Base-by-base conservation (phyloP, 2,888 invertebrate species). In the Aphelenchoides bicaudatus region DNA sequence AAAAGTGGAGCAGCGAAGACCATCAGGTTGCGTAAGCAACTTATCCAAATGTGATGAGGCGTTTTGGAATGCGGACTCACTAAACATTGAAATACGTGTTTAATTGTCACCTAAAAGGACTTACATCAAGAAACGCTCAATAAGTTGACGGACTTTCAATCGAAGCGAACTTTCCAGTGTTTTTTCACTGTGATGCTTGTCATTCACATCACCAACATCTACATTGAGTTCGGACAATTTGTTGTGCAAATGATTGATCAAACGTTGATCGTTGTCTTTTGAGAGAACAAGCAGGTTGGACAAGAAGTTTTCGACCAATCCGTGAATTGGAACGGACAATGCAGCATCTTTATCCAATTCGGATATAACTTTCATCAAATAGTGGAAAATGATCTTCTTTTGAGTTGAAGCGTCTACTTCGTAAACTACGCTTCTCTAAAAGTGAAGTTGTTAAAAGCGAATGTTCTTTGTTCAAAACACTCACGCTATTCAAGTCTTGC, bases 381-480 rank as follows among this genome's bases (percentile, higher is more conserved):
- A 56, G 39, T 70, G 65, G 48, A 66, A 65, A 4, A 63, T 50
- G 13, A 67, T 31, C 23, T 68, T 58, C 39, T 68, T 65, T 23
- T 67, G 50, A 34, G 55, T 59, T 1, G 64, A 58, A 4, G 30
- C 38, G 54, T 65, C 60, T 31, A 67, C 51, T 27, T 59, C 56
- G 52, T 65, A 65, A 13, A 19, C 25, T 29, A 67, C 65, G 21
- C 58, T 58, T 10, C 47, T 38, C 62, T 62, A 39, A 27, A 62
- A 65, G n/a, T 8, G 31, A 6, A 25, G 6, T 59, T n/a, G n/a
- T 16, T 13, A 19, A 31, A 29, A 48, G 5, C 5, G 39, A 4
- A 2, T 43, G 47, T 29, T 39, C n/a, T 19, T 19, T 4, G 21
- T 13, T 13, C 10, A n/a, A n/a, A 34, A 13, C 13, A 13, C 56